Percentiles rank a stretch among this genome's conserved stretches.
These are phyloP conservation scores for Oryzias woworae DNA, from an alignment of 2,113 vertebrate genomes.

Conservation along the genomic window DNA sequence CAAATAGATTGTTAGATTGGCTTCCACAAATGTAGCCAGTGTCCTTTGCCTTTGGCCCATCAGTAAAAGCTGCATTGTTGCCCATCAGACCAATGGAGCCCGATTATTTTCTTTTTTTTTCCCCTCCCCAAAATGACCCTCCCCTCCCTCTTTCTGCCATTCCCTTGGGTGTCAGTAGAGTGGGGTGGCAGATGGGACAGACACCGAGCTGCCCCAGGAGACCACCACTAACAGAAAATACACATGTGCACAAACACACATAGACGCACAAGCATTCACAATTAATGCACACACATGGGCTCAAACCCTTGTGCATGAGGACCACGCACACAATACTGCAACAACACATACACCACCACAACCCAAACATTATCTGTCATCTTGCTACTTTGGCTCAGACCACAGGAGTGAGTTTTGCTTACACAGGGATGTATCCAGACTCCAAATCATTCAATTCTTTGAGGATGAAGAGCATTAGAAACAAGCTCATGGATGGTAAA, in stretches of 20 bases:
- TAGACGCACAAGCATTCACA: slow-evolving; percentile 26
- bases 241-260: slow-evolving; percentile 37
- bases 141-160: slow-evolving; percentile 66
- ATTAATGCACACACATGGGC: slow-evolving; percentile 35
- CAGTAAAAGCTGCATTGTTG: slow-evolving; percentile 70
- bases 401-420: slow-evolving; percentile 52
- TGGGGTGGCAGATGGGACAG: slow-evolving; percentile 82
- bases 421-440: slow-evolving; percentile 43
- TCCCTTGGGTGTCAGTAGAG: slow-evolving; percentile 81
- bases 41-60: slow-evolving; percentile 67
- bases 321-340: slow-evolving; percentile 15
- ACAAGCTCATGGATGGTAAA: slow-evolving; percentile 12
- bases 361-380: slow-evolving; percentile 73
- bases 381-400: slow-evolving; percentile 65
- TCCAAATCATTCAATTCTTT: slow-evolving; percentile 42
- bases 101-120: slow-evolving; percentile 46
- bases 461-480: slow-evolving; percentile 8
- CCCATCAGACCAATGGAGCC: slow-evolving; percentile 73
- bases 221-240: slow-evolving; percentile 36
- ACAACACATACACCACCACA: slow-evolving; percentile 53
- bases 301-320: slow-evolving; percentile 36
- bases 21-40: slow-evolving; percentile 59
- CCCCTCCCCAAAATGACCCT: slow-evolving; percentile 61
- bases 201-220: slow-evolving; percentile 79
- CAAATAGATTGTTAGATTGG: slow-evolving; percentile 68